These are phyloP conservation scores for Meteorus cinctellus DNA, from an alignment of 2,888 invertebrate species.

Conservation along the genomic window DNA sequence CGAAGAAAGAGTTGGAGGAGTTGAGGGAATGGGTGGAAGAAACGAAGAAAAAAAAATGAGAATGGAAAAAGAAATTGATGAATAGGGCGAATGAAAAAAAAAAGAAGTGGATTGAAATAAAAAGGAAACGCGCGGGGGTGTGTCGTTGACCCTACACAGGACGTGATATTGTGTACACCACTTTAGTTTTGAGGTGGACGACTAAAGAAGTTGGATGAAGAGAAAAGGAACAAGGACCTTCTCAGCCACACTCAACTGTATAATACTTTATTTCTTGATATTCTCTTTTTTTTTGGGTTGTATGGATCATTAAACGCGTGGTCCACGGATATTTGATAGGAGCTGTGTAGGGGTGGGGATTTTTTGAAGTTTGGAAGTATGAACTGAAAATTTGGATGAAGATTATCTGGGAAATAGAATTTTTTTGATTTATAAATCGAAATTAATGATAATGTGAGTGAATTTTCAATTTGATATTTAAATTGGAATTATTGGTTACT, in stretches of 20 bases:
- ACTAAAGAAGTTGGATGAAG: conserved; percentile 60
- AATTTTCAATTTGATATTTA: no score
- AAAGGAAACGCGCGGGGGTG: conserved; percentile 57
- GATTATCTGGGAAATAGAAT: no score
- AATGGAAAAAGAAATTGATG: conserved; percentile 35
- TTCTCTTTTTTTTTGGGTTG: background rate
- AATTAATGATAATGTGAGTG: no score
- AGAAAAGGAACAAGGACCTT: conserved; percentile 68
- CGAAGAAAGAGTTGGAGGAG: background rate
- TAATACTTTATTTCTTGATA: conserved; percentile 58
- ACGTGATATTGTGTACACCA: conserved; percentile 69
- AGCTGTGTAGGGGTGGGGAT: no score
- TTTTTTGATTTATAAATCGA: no score
- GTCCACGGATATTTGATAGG: conserved; percentile 59
- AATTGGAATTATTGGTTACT: no score
- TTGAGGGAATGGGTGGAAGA: background rate
- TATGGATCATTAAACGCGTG: conserved; percentile 70
- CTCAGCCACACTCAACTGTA: conserved; percentile 70
- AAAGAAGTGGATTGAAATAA: conserved; percentile 34
- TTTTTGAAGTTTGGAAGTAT: no score
- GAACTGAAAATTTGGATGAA: no score
- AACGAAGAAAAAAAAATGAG: background rate
- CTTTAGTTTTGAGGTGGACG: conserved; percentile 67
- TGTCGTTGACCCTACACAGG: conserved; percentile 69
- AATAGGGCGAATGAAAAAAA: conserved; percentile 42